Evolutionary conservation across 2,113 vertebrate species (phyloP).

Genomic region (Lanius collurio): DNA sequence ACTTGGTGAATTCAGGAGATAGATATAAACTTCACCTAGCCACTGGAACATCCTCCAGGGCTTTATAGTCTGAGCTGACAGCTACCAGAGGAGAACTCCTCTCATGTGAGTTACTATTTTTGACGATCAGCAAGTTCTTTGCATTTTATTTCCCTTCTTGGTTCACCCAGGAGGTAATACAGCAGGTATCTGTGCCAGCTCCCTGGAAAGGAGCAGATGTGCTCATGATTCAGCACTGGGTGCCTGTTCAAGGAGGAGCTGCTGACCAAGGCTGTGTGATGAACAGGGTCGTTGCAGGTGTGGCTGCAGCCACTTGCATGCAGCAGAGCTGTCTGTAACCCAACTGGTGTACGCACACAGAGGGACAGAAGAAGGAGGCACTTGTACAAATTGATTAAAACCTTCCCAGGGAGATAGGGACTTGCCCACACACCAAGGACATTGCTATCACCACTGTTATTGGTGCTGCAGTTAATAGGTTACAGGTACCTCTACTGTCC

Average conservation of each 20-base stretch:
- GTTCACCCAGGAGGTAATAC: neutral
- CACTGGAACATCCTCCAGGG: neutral
- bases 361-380: neutral
- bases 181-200: neutral
- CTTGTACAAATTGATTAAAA: neutral
- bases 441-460: neutral
- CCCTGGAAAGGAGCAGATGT: neutral
- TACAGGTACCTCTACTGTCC: neutral
- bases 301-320: neutral
- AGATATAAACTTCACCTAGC: neutral
- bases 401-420: neutral
- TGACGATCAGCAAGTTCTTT: neutral
- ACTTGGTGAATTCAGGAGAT: neutral
- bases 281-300: neutral
- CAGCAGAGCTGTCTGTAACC: neutral
- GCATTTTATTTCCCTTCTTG: constrained; percentile 10
- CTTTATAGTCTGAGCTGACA: neutral
- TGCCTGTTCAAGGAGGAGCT: neutral
- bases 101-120: neutral
- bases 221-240: neutral
- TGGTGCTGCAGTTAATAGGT: neutral
- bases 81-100: neutral
- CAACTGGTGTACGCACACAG: too few relatives aligned
- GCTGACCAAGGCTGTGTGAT: constrained; percentile 3
- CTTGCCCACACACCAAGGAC: neutral